phyloP scores from a whole-genome alignment of 2,113 vertebrate genomes.

The Lamprotornis superbus region DNA sequence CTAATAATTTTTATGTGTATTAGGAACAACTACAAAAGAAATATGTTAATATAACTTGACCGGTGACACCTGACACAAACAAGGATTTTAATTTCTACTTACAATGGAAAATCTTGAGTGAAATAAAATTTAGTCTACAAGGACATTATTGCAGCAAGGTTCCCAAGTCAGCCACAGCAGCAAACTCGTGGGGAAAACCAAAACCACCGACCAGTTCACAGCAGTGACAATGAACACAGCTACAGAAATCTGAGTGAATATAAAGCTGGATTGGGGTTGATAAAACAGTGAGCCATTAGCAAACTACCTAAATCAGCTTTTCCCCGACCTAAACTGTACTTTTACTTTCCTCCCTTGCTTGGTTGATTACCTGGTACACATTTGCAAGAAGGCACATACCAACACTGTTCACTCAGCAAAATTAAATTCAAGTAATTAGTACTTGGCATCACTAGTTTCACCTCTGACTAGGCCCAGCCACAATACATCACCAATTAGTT shows the following conservation, averaged over 20 bases:
- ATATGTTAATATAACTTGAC: not conserved
- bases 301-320: not conserved
- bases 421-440: constrained; percentile 8
- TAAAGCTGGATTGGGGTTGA: not conserved
- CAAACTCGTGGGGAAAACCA: not conserved
- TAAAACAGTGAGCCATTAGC: not conserved
- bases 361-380: not conserved
- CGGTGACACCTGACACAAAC: not conserved
- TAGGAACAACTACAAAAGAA: not conserved
- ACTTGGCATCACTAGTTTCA: not conserved
- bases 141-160: not conserved
- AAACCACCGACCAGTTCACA: not conserved
- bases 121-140: not conserved
- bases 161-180: not conserved
- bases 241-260: not conserved
- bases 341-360: not conserved
- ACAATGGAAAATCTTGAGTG: not conserved
- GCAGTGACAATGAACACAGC: not conserved
- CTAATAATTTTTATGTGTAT: not conserved
- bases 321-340: not conserved
- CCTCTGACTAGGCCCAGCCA: not conserved
- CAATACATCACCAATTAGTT: not conserved
- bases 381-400: not conserved
- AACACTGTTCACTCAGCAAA: not conserved
- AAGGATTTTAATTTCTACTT: not conserved